These are phyloP conservation scores for Escarpia spicata DNA, from an alignment of 2,888 invertebrate genomes.

Conservation along the genomic window DNA sequence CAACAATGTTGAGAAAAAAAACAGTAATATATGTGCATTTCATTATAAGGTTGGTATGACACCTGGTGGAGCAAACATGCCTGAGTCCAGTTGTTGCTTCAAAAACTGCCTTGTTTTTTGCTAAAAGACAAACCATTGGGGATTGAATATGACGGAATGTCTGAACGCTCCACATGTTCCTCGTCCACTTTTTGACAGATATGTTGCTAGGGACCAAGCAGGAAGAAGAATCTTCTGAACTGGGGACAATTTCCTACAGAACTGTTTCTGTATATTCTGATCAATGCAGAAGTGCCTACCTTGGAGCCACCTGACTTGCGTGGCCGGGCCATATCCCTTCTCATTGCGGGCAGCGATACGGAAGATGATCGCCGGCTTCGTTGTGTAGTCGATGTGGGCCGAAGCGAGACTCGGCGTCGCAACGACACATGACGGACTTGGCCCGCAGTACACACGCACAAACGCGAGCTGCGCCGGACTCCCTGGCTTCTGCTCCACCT, in stretches of 20 bases:
- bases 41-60: too few species aligned
- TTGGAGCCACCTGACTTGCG: slow-evolving; percentile 99
- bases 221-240: too few species aligned
- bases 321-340: slow-evolving; percentile 98
- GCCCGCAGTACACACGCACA: slow-evolving; percentile 95
- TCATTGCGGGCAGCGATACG: slow-evolving; percentile 98
- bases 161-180: too few species aligned
- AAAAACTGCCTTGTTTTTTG: too few species aligned
- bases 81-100: too few species aligned
- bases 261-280: not conserved
- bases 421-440: slow-evolving; percentile 90
- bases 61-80: too few species aligned
- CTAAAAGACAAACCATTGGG: too few species aligned
- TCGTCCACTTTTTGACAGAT: not conserved
- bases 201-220: too few species aligned
- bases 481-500: slow-evolving; percentile 55
- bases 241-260: too few species aligned
- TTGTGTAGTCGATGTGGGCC: slow-evolving; percentile 87
- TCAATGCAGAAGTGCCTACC: slow-evolving; percentile 45
- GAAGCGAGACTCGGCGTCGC: slow-evolving; percentile 84
- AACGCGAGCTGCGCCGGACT: slow-evolving; percentile 81
- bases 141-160: too few species aligned
- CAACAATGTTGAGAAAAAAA: too few species aligned
- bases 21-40: too few species aligned
- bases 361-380: slow-evolving; percentile 97